Evolutionary conservation across 2,888 invertebrate genomes (phyloP).

Genomic region (Cyclophora albipunctata): DNA sequence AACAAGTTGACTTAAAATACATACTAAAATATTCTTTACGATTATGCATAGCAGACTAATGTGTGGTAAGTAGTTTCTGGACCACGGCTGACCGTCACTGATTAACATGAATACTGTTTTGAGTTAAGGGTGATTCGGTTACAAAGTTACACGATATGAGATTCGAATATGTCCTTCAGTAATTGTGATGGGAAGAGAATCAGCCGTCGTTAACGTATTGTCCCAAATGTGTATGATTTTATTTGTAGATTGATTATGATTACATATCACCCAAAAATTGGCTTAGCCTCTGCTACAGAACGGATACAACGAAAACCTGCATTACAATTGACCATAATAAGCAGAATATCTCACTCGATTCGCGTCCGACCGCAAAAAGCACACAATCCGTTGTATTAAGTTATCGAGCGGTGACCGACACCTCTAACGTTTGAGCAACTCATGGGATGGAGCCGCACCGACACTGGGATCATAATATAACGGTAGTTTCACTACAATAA

Average conservation of each 20-base stretch:
- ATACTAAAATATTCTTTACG: conserved; percentile 34
- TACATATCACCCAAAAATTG: no score
- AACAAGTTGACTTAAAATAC: conserved; percentile 50
- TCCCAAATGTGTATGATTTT: no score
- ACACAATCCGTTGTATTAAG: conserved; percentile 23
- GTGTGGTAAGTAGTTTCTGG: conserved; percentile 26
- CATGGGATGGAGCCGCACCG: conserved; percentile 23
- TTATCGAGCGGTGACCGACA: conserved; percentile 8
- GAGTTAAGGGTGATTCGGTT: no score
- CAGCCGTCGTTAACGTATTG: no score
- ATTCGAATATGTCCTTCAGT: no score
- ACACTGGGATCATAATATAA: conserved; percentile 27
- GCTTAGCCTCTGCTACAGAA: no score
- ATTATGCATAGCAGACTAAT: conserved; percentile 48
- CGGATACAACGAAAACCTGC: no score
- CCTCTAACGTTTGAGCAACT: conserved; percentile 27
- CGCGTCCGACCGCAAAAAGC: conserved; percentile 25
- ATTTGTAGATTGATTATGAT: no score
- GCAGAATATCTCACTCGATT: no score
- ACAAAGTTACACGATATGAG: no score
- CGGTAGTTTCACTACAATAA: conserved; percentile 31
- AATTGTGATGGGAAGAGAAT: no score
- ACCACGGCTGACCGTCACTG: conserved; percentile 5
- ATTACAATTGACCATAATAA: no score
- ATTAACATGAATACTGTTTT: neutral